Evolutionary conservation across 2,113 vertebrate genomes (phyloP).

Genomic region (Leuciscus idus): DNA sequence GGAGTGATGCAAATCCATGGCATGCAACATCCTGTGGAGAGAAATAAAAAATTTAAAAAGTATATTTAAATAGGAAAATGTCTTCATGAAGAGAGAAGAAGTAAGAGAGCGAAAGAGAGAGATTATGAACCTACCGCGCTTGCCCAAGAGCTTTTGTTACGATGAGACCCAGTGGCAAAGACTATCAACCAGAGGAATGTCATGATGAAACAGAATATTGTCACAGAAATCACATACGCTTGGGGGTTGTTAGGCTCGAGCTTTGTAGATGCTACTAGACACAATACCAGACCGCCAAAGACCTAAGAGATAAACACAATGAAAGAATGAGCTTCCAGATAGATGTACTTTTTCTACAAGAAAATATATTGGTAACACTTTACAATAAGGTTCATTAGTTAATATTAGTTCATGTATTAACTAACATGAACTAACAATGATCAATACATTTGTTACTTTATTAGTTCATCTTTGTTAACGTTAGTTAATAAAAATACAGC

Average conservation of each 20-base stretch:
- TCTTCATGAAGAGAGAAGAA: not conserved
- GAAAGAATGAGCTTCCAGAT: not conserved
- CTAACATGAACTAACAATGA: no score
- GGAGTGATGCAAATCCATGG: slow-evolving; percentile 76
- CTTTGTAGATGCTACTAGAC: slow-evolving; percentile 76
- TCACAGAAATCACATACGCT: slow-evolving; percentile 86
- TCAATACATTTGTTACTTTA: no score
- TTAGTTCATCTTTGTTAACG: no score
- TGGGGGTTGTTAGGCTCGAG: slow-evolving; percentile 70
- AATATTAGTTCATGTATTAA: no score
- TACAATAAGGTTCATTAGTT: no score
- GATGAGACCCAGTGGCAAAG: slow-evolving; percentile 73
- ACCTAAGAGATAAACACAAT: slow-evolving; percentile 60
- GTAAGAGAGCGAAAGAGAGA: not conserved
- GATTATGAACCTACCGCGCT: slow-evolving; percentile 74
- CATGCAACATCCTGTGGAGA: slow-evolving; percentile 46
- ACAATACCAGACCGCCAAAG: slow-evolving; percentile 84
- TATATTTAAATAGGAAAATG: not conserved
- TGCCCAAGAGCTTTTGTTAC: slow-evolving; percentile 73
- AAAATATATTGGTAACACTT: not conserved
- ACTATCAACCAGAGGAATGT: slow-evolving; percentile 77
- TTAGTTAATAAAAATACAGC: no score
- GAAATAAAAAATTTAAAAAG: not conserved
- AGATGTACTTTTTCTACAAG: not conserved
- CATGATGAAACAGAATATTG: slow-evolving; percentile 80